These are phyloP conservation scores for Drosophila atripex DNA, from an alignment of 2,888 invertebrate species.

Conservation along the genomic window DNA sequence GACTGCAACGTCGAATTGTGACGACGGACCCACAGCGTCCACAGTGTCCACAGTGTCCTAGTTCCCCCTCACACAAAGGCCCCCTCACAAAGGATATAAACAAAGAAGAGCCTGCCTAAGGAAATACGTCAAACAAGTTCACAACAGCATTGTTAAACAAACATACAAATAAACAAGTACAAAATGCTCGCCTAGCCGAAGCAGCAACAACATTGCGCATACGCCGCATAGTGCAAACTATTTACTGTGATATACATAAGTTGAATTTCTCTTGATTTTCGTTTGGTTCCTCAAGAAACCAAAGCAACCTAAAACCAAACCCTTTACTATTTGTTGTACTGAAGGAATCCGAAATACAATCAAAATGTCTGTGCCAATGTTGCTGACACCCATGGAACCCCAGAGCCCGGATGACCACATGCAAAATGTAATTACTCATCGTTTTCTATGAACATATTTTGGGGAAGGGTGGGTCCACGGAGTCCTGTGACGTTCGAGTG, in stretches of 20 bases:
- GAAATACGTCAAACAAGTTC: conserved; percentile 8
- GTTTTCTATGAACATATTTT: background rate
- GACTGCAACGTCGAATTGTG: conserved; percentile 68
- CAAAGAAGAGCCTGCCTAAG: conserved; percentile 1
- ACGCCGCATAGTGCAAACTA: conserved; percentile 57
- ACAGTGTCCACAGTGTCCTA: conserved; percentile 54
- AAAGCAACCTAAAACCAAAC: conserved; percentile 19
- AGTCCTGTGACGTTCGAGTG: conserved; percentile 27
- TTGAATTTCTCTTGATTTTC: conserved; percentile 42
- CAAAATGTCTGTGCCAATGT: conserved; percentile 79
- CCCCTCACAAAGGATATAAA: conserved; percentile 31
- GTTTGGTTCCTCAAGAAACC: conserved; percentile 12
- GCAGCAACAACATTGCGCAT: conserved; percentile 56
- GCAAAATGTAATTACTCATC: conserved; percentile 74
- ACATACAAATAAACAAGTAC: conserved; percentile 35
- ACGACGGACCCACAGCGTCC: conserved; percentile 54
- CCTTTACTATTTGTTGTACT: conserved; percentile 9
- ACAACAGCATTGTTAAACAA: conserved; percentile 16
- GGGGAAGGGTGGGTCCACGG: background rate
- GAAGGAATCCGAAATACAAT: conserved; percentile 8
- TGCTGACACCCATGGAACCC: conserved; percentile 72
- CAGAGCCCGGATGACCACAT: conserved; percentile 74
- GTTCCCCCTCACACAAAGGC: conserved; percentile 18
- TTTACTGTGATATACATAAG: conserved; percentile 68
- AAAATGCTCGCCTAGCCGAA: conserved; percentile 58